These are phyloP conservation scores for Homalodisca vitripennis DNA, from an alignment of 1,140 invertebrate species.

Conservation along the genomic window DNA sequence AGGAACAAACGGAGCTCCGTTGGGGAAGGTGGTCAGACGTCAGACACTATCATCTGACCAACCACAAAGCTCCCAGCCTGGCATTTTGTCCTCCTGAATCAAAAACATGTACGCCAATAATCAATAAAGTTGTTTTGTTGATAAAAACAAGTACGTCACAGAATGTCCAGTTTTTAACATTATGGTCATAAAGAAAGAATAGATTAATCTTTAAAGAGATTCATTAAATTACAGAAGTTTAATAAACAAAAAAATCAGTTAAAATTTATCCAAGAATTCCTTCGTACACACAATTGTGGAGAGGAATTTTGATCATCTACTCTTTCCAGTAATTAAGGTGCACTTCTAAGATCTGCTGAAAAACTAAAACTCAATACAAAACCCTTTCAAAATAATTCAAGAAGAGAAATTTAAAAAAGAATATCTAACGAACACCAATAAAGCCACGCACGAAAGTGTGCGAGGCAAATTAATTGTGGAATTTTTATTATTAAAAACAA, in stretches of 20 bases:
- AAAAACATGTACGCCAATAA: background rate
- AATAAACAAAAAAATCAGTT: background rate
- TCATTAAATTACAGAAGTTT: background rate
- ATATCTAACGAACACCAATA: no score
- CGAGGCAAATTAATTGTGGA: no score
- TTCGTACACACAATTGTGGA: no score
- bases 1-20: constrained; percentile 88
- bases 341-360: no score
- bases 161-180: background rate
- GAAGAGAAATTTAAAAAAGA: no score
- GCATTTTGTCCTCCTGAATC: constrained; percentile 78
- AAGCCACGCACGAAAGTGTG: no score
- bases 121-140: background rate
- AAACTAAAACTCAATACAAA: no score
- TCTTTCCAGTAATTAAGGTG: no score
- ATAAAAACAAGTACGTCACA: background rate
- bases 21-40: constrained; percentile 83
- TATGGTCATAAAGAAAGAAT: background rate
- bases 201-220: background rate
- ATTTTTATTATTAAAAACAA: no score
- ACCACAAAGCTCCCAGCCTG: constrained; percentile 80
- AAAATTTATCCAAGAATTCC: background rate
- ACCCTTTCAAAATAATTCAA: no score
- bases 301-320: no score
- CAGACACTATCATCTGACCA: constrained; percentile 76